Conservation (phyloP, 2,888 invertebrate species). For the Pediacus dermestoides region DNA sequence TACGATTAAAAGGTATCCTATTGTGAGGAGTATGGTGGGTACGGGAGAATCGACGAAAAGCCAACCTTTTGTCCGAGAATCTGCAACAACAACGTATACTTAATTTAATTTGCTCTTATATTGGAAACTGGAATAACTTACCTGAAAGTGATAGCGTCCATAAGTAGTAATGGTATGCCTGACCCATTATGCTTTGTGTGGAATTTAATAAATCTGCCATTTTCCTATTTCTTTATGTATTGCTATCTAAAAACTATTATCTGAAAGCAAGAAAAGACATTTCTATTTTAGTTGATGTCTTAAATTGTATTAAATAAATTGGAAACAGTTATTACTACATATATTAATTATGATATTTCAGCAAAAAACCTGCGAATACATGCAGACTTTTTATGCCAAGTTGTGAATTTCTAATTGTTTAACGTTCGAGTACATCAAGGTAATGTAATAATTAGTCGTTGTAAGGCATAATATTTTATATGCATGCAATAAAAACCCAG, state of each 20-base stretch:
- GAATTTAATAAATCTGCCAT: constrained; percentile 47
- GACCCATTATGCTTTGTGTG: constrained; percentile 54
- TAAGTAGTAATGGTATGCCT: constrained; percentile 66
- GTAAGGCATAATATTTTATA: too few relatives aligned
- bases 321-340: constrained; percentile 6
- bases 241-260: constrained; percentile 28
- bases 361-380: too few relatives aligned
- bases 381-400: too few relatives aligned
- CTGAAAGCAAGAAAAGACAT: constrained; percentile 21
- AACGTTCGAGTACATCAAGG: too few relatives aligned
- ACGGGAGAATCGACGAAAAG: constrained; percentile 76
- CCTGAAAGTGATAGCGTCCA: constrained; percentile 76
- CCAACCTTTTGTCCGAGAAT: constrained; percentile 80
- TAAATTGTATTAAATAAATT: too few relatives aligned
- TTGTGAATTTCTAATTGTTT: too few relatives aligned
- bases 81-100: constrained; percentile 51
- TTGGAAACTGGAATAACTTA: constrained; percentile 42
- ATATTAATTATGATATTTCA: too few relatives aligned
- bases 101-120: constrained; percentile 6
- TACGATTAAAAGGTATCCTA: constrained; percentile 72
- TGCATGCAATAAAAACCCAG: too few relatives aligned
- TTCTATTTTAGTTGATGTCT: too few relatives aligned
- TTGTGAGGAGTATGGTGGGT: constrained; percentile 67
- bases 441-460: too few relatives aligned
- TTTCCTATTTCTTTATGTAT: constrained; percentile 14